Base-by-base conservation (phyloP, 2,113 vertebrate species). In the Carollia perspicillata region DNA sequence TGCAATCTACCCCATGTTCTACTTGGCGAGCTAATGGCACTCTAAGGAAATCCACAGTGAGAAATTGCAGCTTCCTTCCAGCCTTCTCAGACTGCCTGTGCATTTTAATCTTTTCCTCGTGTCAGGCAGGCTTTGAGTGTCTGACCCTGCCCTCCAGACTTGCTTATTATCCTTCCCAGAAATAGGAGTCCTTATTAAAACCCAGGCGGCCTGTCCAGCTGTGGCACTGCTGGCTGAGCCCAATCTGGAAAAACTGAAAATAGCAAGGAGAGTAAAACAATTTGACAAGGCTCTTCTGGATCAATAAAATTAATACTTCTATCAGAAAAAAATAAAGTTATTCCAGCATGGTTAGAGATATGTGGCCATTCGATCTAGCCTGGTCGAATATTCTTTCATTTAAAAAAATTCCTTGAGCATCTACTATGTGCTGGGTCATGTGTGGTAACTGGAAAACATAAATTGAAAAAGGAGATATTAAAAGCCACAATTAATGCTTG, bases 181-280 rank as follows among this genome's bases (percentile, higher is more conserved):
- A 97, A 95, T 33, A 78, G 44, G 42, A 92, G 83, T 53, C 79
- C 95, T 98, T 97, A 97, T 96, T 97, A 97, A 98, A 97, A 97
- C 66, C 96, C 66, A 91, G n/a, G 79, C 42, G 75, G 65, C 44
- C 85, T 26, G 1, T 71, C 81, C 74, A 85, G 49, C 68, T 42
- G 40, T n/a, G 72, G 90, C 40, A 84, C 37, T 83, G 81, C 90
- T 94, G 85, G 71, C 68, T 84, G 78, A 85, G 72, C 47, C 60
- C 49, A 95, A 89, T 89, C 26, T 60, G 55, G 63, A 87, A 90
- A 95, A 95, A 87, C 11, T 75, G 75, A 81, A 95, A 97, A 97
- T n/a, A 94, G 80, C 77, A 90, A 94, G 68, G 94, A 60, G 69
- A 78, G 78, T 37, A 86, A 96, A 96, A 97, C 49, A 85, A 91